A percentile compares a stretch with the other conserved stretches of the same genome.
Evolutionary conservation across 2,113 vertebrate genomes (phyloP).

Genomic region (Poeciliopsis prolifica): DNA sequence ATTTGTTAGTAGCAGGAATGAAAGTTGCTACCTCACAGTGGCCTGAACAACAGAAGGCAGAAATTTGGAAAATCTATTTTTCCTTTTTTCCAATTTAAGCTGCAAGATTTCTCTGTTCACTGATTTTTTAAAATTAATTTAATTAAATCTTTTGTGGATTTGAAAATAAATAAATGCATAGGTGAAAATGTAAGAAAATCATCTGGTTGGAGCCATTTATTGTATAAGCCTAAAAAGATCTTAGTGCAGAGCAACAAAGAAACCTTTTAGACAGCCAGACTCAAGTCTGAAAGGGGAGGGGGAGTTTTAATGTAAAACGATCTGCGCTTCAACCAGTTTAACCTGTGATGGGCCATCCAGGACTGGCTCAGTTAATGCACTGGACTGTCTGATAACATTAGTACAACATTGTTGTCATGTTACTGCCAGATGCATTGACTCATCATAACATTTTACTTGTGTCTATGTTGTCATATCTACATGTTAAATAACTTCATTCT

Average conservation of each 20-base stretch:
- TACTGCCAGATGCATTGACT: not conserved
- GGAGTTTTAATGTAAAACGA: constrained; percentile 19
- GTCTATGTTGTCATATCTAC: not conserved
- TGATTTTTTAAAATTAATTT: no score
- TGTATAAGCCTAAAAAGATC: constrained; percentile 12
- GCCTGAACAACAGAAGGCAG: not conserved
- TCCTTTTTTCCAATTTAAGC: constrained; percentile 3
- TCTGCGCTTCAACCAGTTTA: not conserved
- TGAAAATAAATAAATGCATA: no score
- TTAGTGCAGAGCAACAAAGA: constrained; percentile 31
- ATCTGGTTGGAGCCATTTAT: constrained; percentile 18
- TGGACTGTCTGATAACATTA: not conserved
- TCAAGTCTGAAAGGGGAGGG: constrained; percentile 3
- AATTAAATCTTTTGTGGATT: no score
- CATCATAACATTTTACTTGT: not conserved
- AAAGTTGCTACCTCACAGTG: not conserved
- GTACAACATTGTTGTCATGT: not conserved
- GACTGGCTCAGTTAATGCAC: not conserved
- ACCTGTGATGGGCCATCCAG: not conserved
- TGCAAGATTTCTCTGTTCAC: not conserved
- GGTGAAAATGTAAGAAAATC: not conserved
- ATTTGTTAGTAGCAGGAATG: not conserved
- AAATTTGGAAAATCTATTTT: constrained; percentile 15
- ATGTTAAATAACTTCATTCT: not conserved
- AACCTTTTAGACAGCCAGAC: constrained; percentile 21